Conservation (phyloP, 2,888 invertebrate species). For the Notodonta dromedarius region DNA sequence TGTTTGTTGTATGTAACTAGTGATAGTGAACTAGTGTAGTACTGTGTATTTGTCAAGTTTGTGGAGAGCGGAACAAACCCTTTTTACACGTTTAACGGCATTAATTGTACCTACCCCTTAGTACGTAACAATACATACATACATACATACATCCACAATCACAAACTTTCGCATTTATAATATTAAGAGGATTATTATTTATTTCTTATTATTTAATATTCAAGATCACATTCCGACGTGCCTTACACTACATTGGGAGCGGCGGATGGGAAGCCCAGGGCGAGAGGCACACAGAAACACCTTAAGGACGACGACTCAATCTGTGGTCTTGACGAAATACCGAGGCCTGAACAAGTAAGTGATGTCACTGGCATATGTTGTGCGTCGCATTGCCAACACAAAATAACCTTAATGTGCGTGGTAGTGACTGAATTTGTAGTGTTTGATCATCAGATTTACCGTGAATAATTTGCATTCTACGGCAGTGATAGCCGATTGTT, state of each 20-base stretch:
- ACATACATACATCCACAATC: too few species aligned
- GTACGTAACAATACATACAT: too few species aligned
- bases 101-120: too few species aligned
- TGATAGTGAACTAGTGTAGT: too few species aligned
- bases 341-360: conserved; percentile 68
- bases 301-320: conserved; percentile 54
- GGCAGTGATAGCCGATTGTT: too few species aligned
- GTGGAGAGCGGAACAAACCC: too few species aligned
- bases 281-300: conserved; percentile 47
- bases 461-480: conserved; percentile 31
- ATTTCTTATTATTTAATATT: conserved; percentile 7
- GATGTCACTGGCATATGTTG: not conserved
- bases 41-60: too few species aligned
- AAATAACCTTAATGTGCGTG: not conserved
- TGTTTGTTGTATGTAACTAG: too few species aligned
- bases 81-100: too few species aligned
- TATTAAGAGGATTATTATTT: too few species aligned
- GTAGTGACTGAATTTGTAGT: not conserved
- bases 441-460: not conserved
- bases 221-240: conserved; percentile 27
- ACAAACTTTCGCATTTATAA: too few species aligned
- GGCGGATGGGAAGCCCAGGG: conserved; percentile 61
- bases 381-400: not conserved
- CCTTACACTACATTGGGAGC: conserved; percentile 43
- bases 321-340: conserved; percentile 73